Conservation (phyloP, 2,113 vertebrate genomes). For the Syngnathus scovelli region DNA sequence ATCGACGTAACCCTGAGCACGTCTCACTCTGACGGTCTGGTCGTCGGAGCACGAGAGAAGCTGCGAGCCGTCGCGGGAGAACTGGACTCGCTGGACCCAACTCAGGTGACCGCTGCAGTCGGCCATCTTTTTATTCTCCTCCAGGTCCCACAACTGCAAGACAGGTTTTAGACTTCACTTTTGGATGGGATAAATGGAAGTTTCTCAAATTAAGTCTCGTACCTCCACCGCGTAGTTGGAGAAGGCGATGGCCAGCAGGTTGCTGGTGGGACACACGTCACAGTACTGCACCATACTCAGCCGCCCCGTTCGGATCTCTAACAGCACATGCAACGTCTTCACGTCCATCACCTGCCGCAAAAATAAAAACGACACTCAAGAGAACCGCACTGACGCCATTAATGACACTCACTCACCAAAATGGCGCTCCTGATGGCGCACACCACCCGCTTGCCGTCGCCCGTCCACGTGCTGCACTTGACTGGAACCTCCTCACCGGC, state of each 20-base stretch:
- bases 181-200: no score
- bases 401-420: slow-evolving; percentile 75
- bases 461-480: slow-evolving; percentile 86
- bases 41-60: slow-evolving; percentile 95
- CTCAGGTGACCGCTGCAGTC: slow-evolving; percentile 93
- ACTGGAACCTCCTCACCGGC: slow-evolving; percentile 76
- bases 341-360: slow-evolving; percentile 79
- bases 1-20: background rate
- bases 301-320: slow-evolving; percentile 75
- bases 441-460: slow-evolving; percentile 74
- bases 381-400: background rate
- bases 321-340: slow-evolving; percentile 66
- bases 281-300: slow-evolving; percentile 86
- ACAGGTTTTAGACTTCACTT: no score
- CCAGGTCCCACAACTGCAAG: slow-evolving; percentile 85
- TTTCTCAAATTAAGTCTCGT: background rate
- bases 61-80: slow-evolving; percentile 84
- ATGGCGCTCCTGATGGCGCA: slow-evolving; percentile 81
- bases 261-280: slow-evolving; percentile 79
- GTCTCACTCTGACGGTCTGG: slow-evolving; percentile 84
- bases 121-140: slow-evolving; percentile 80
- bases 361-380: background rate
- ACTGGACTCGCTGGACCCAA: slow-evolving; percentile 87
- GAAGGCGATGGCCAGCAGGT: slow-evolving; percentile 83
- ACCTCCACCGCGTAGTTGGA: slow-evolving; percentile 93